These are phyloP conservation scores for Chrysocyon brachyurus DNA, from an alignment of 2,797 vertebrate genomes.

Conservation along the genomic window DNA sequence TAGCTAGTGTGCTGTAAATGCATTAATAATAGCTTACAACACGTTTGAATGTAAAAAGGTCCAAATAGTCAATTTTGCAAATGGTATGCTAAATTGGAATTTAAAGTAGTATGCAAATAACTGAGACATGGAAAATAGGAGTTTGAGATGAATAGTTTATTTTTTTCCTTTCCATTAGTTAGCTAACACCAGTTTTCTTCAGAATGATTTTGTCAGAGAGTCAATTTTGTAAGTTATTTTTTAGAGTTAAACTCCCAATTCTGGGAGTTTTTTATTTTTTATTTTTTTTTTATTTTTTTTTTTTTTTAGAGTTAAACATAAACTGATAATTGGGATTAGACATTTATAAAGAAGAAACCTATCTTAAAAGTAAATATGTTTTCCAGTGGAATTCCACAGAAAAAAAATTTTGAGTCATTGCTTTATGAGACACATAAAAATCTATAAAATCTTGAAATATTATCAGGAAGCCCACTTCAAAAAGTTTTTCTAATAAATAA, in stretches of 20 bases:
- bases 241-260: not conserved
- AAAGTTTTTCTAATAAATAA: not conserved
- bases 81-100: constrained; percentile 54
- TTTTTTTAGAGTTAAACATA: constrained; percentile 8
- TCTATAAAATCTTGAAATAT: not conserved
- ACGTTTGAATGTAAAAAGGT: constrained; percentile 73
- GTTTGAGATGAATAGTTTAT: not conserved
- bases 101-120: constrained; percentile 17
- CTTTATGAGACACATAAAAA: not conserved
- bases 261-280: too few relatives aligned
- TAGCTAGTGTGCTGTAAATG: constrained; percentile 79
- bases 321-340: not conserved
- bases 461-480: not conserved
- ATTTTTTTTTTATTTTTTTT: too few relatives aligned
- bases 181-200: not conserved
- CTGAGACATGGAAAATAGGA: not conserved
- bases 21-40: constrained; percentile 81
- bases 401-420: not conserved
- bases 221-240: not conserved
- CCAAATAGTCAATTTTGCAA: constrained; percentile 71
- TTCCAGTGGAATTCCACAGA: not conserved
- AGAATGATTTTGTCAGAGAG: constrained; percentile 29
- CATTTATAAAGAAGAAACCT: not conserved
- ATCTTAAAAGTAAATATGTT: not conserved
- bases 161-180: not conserved